phyloP scores from a whole-genome alignment of 2,113 vertebrate species.

The Corythaixoides concolor region DNA sequence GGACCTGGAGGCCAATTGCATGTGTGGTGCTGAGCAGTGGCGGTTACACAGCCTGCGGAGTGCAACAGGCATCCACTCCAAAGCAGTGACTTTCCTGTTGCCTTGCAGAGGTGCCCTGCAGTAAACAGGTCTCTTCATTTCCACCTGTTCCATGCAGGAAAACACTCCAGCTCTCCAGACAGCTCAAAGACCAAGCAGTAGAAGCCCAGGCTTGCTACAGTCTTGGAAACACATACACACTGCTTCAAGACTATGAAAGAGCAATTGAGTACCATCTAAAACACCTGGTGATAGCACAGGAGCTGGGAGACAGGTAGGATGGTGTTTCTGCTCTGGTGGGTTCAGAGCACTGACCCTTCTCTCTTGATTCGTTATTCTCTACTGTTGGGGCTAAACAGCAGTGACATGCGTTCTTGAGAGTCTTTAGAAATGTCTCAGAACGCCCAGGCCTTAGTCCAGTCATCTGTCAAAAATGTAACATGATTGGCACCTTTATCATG shows the following conservation, averaged over 20 bases:
- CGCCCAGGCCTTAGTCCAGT: not conserved
- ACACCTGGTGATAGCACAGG: slow-evolving; percentile 93
- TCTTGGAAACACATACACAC: slow-evolving; percentile 93
- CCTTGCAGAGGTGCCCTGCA: not conserved
- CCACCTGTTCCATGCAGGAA: slow-evolving; percentile 74
- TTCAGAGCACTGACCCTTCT: not conserved
- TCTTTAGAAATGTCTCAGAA: not conserved
- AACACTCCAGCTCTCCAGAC: slow-evolving; percentile 90
- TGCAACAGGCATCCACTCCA: rapidly evolving
- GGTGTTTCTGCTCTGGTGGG: not conserved
- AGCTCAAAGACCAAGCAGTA: slow-evolving; percentile 92
- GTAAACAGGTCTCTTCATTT: not conserved
- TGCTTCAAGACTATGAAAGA: slow-evolving; percentile 89
- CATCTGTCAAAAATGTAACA: rapidly evolving
- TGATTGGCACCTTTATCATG: not conserved
- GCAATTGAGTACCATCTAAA: slow-evolving; percentile 93
- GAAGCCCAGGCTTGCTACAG: slow-evolving; percentile 98
- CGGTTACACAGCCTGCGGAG: rapidly evolving
- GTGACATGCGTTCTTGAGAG: not conserved
- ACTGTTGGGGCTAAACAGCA: not conserved
- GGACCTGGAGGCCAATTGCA: not conserved
- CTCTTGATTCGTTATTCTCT: not conserved
- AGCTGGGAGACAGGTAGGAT: slow-evolving; percentile 89
- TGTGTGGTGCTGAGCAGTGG: not conserved
- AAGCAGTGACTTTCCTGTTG: rapidly evolving